These are phyloP conservation scores for Numenius arquata DNA, from an alignment of 2,113 vertebrate genomes.

Conservation along the genomic window DNA sequence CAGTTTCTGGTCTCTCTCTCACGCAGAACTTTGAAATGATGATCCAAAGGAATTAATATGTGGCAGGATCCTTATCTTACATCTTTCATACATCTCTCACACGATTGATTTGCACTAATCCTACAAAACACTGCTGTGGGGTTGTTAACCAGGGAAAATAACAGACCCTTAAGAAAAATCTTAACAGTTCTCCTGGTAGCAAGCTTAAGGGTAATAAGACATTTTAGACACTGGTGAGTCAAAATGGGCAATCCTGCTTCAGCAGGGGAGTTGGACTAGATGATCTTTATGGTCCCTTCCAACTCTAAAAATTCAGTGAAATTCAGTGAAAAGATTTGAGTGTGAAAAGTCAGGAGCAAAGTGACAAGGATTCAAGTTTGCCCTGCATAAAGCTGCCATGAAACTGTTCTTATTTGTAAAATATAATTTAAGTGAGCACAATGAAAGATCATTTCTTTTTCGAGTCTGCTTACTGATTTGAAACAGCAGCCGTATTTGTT, in stretches of 20 bases:
- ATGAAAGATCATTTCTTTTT: constrained; percentile 5
- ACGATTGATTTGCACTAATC: background rate
- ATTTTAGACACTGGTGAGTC: background rate
- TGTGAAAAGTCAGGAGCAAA: background rate
- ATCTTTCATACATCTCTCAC: background rate
- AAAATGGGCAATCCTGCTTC: too few species aligned
- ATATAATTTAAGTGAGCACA: constrained; percentile 9
- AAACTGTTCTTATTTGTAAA: constrained; percentile 19
- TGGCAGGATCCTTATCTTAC: background rate
- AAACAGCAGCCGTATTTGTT: background rate
- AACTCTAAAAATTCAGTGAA: too few species aligned
- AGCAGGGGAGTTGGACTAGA: too few species aligned
- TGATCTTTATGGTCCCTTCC: too few species aligned
- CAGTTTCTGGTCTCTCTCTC: background rate
- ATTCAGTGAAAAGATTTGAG: too few species aligned
- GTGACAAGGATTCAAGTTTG: background rate
- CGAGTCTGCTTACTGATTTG: background rate
- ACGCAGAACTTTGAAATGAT: background rate
- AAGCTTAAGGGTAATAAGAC: background rate
- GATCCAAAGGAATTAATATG: background rate
- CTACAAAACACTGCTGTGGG: background rate
- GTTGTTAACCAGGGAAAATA: background rate
- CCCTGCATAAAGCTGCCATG: background rate
- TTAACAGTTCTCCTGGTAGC: background rate
- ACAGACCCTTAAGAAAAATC: background rate